phyloP scores from a whole-genome alignment of 2,113 vertebrate species.

The Macroglossus sobrinus region DNA sequence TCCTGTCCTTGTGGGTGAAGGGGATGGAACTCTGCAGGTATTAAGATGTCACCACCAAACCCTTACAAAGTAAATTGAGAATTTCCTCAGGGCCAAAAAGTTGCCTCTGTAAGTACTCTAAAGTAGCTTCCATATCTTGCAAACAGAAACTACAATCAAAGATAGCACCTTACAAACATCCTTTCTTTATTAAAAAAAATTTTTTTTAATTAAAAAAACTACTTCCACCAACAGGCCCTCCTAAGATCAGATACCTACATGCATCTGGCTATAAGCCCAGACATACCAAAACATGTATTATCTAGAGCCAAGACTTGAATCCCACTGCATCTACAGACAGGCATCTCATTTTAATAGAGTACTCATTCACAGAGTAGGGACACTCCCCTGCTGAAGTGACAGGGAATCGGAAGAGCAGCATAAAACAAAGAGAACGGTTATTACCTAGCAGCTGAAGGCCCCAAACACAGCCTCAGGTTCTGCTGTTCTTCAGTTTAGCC shows the following conservation, averaged over 20 bases:
- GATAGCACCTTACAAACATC: conserved; percentile 73
- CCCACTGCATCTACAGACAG: conserved; percentile 68
- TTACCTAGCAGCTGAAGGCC: background rate
- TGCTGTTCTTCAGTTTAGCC: background rate
- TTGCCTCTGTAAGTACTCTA: conserved; percentile 45
- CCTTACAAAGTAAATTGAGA: background rate
- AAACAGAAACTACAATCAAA: conserved; percentile 65
- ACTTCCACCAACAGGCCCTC: background rate
- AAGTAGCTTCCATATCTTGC: conserved; percentile 64
- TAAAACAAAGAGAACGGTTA: background rate
- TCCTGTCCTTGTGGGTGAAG: background rate
- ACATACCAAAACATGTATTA: conserved; percentile 74
- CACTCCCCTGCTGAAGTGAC: conserved; percentile 21
- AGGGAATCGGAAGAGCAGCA: background rate
- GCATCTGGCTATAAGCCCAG: conserved; percentile 70
- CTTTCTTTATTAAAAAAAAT: conserved; percentile 45
- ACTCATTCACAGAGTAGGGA: conserved; percentile 45
- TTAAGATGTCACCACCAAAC: background rate
- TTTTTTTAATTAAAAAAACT: background rate
- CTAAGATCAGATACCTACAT: conserved; percentile 47
- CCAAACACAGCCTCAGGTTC: background rate
- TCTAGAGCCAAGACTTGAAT: conserved; percentile 77
- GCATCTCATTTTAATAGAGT: conserved; percentile 63
- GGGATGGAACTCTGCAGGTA: background rate
- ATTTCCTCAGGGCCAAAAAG: conserved; percentile 21